These are phyloP conservation scores for Cottus gobio DNA, from an alignment of 2,113 vertebrate genomes.

Conservation along the genomic window DNA sequence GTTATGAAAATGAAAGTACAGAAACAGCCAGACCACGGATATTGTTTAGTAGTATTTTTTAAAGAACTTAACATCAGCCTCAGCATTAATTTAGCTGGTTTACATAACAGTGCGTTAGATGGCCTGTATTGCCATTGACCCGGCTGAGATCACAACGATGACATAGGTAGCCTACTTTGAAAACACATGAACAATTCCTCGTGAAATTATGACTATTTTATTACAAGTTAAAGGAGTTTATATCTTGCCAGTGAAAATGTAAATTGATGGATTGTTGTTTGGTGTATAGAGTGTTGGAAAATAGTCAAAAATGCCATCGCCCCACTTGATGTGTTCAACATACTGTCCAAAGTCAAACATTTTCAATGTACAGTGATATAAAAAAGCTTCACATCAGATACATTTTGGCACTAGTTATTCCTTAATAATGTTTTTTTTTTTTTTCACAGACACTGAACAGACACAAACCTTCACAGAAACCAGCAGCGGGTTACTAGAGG, in stretches of 20 bases:
- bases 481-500: slow-evolving; percentile 49
- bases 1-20: background rate
- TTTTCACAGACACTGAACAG: slow-evolving; percentile 61
- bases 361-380: background rate
- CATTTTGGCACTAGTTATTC: background rate
- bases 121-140: background rate
- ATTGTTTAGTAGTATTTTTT: background rate
- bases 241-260: background rate
- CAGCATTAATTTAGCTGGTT: background rate
- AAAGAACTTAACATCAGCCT: background rate
- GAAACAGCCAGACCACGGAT: background rate
- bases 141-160: background rate
- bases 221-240: background rate
- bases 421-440: background rate
- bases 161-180: background rate
- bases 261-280: background rate
- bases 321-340: background rate
- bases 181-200: no score
- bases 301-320: background rate
- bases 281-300: background rate
- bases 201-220: background rate
- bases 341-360: background rate
- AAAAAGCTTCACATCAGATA: background rate
- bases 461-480: slow-evolving; percentile 59
- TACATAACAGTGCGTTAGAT: background rate